phyloP scores from a whole-genome alignment of 2,797 vertebrate genomes.

The Macrochelys suwanniensis region DNA sequence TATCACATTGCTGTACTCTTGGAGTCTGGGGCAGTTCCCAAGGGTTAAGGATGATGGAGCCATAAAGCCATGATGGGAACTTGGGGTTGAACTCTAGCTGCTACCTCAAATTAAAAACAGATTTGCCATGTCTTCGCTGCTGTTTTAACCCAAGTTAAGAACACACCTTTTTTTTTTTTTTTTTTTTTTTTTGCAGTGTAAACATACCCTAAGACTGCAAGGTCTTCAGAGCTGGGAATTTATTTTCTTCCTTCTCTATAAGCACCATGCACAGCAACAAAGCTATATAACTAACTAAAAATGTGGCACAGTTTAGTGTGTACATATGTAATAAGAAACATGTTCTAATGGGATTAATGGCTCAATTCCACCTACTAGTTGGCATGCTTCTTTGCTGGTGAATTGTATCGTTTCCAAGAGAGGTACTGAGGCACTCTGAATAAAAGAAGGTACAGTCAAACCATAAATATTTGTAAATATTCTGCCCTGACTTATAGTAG shows the following conservation, averaged over 20 bases:
- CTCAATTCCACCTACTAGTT: background rate
- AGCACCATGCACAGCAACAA: background rate
- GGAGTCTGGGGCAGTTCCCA: background rate
- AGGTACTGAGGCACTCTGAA: background rate
- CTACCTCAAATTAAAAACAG: background rate
- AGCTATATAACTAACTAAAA: background rate
- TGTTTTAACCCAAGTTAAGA: background rate
- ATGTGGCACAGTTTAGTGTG: background rate
- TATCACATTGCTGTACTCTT: conserved; percentile 26
- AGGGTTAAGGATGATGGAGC: conserved; percentile 57
- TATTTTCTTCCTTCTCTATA: background rate
- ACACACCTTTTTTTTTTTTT: background rate
- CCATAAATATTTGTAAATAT: rapidly evolving
- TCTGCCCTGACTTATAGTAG: background rate
- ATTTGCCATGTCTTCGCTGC: background rate
- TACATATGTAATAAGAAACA: background rate
- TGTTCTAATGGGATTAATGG: background rate
- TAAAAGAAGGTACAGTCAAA: background rate
- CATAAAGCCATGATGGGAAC: background rate
- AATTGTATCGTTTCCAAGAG: background rate
- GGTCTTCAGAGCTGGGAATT: background rate
- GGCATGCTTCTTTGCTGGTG: background rate
- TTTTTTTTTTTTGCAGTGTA: background rate
- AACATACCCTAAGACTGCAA: background rate
- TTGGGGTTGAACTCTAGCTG: background rate